A percentile compares a stretch with the other conserved stretches of the same genome.
Evolutionary conservation across 1,140 invertebrate species (phyloP).

Genomic region (Dendroctonus ponderosae): DNA sequence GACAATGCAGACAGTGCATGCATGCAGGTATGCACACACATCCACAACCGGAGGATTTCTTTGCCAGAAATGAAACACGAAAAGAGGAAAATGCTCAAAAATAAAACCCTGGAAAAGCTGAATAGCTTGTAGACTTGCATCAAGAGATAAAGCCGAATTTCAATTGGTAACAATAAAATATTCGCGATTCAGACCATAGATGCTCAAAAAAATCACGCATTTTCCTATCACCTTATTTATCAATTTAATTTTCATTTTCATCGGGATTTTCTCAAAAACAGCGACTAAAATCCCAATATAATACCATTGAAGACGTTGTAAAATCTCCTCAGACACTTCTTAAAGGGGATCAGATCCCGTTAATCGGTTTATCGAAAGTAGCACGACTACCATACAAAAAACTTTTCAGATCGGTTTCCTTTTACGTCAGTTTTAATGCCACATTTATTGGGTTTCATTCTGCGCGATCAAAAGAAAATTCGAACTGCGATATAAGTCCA

Average conservation of each 20-base stretch:
- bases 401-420: constrained; percentile 4
- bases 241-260: background rate
- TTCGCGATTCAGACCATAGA: too few species aligned
- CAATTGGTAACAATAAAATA: too few species aligned
- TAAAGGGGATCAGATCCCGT: constrained; percentile 3
- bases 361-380: constrained; percentile 20
- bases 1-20: too few species aligned
- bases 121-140: too few species aligned
- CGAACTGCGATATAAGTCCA: constrained; percentile 2
- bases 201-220: too few species aligned
- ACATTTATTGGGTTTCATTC: constrained; percentile 8
- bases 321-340: constrained; percentile 12
- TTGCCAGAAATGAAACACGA: too few species aligned
- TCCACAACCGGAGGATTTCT: too few species aligned
- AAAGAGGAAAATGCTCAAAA: too few species aligned
- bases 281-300: constrained; percentile 9
- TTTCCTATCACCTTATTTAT: too few species aligned
- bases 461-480: constrained; percentile 5
- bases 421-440: constrained; percentile 12
- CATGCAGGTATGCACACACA: too few species aligned
- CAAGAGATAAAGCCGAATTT: too few species aligned
- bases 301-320: constrained; percentile 1
- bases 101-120: too few species aligned
- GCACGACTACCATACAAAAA: constrained; percentile 6
- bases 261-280: background rate